These are phyloP conservation scores for Catharus minimus DNA, from an alignment of 2,113 vertebrate species.

Conservation along the genomic window DNA sequence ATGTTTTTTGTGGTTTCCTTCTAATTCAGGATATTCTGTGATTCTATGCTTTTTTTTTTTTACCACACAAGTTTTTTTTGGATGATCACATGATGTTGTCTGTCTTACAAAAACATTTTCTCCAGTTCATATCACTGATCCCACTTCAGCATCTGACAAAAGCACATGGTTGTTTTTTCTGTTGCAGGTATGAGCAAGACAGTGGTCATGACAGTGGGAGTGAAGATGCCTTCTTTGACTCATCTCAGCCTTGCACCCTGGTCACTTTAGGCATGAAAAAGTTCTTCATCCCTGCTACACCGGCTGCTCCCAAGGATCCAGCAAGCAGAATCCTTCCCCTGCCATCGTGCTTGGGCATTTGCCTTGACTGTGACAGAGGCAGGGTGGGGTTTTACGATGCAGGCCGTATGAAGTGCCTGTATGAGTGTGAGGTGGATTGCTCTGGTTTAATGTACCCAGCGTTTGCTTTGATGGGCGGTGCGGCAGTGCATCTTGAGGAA, in stretches of 20 bases:
- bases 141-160: not conserved
- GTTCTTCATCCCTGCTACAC: slow-evolving; percentile 88
- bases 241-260: slow-evolving; percentile 89
- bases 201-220: slow-evolving; percentile 97
- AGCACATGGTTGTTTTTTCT: not conserved
- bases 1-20: not conserved
- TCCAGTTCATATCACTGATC: not conserved
- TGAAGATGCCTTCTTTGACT: slow-evolving; percentile 89
- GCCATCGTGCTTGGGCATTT: slow-evolving; percentile 87
- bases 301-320: slow-evolving; percentile 74
- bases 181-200: slow-evolving; percentile 90
- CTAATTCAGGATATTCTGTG: not conserved
- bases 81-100: not conserved
- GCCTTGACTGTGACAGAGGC: slow-evolving; percentile 88
- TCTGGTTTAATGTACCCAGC: slow-evolving; percentile 92
- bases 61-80: not conserved
- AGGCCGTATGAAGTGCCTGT: slow-evolving; percentile 90
- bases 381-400: slow-evolving; percentile 89
- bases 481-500: slow-evolving; percentile 86
- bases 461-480: slow-evolving; percentile 92
- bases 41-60: not conserved
- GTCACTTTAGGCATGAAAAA: slow-evolving; percentile 94
- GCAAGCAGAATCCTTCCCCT: slow-evolving; percentile 84
- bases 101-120: not conserved
- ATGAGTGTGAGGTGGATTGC: slow-evolving; percentile 91